A percentile compares a stretch with the other conserved stretches of the same genome.
Conservation (phyloP, 2,113 vertebrate genomes). For the Xenopus borealis region DNA sequence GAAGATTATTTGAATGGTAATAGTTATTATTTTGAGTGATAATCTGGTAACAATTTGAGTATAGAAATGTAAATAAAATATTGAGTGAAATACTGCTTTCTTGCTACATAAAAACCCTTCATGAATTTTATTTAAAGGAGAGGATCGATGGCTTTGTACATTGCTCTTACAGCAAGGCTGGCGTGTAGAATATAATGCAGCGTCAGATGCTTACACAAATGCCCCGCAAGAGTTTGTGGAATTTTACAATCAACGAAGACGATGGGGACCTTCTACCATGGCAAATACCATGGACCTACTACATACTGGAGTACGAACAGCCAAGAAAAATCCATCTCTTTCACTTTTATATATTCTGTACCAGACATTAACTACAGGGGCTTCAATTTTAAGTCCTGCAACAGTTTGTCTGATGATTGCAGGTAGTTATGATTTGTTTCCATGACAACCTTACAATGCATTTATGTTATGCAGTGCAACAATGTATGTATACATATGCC, state of each 20-base stretch:
- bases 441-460: too few relatives aligned
- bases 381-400: conserved; percentile 75
- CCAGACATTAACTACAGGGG: conserved; percentile 71
- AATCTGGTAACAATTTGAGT: too few relatives aligned
- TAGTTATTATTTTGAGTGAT: too few relatives aligned
- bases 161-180: conserved; percentile 74
- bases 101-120: too few relatives aligned
- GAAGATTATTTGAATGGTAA: too few relatives aligned
- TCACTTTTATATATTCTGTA: conserved; percentile 72
- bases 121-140: conserved; percentile 57
- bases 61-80: too few relatives aligned
- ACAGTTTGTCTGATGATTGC: conserved; percentile 76
- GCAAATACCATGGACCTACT: conserved; percentile 75
- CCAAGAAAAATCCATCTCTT: conserved; percentile 70
- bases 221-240: conserved; percentile 77
- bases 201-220: conserved; percentile 76
- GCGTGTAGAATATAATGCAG: conserved; percentile 77
- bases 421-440: conserved; percentile 51
- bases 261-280: conserved; percentile 76
- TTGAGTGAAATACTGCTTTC: too few relatives aligned
- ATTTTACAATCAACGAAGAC: conserved; percentile 77
- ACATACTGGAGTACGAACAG: conserved; percentile 65
- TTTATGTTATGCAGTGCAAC: too few relatives aligned
- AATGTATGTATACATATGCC: too few relatives aligned
- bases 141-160: conserved; percentile 79